These are phyloP conservation scores for Caenorhabditis doughertyi DNA, from an alignment of 2,888 invertebrate genomes.

Conservation along the genomic window DNA sequence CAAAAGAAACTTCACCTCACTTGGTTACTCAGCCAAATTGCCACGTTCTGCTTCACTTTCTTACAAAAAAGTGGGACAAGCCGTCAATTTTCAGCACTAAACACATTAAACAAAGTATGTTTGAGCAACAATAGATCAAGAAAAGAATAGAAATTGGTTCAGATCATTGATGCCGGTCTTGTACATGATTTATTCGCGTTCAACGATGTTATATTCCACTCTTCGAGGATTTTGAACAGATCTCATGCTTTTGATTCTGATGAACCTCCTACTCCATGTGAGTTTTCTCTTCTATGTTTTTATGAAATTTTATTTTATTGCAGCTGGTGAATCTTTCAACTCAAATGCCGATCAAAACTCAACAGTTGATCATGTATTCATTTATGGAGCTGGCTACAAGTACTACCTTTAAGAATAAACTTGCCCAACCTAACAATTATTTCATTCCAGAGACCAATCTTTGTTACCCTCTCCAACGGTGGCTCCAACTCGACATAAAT, in stretches of 20 bases:
- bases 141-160: constrained; percentile 51
- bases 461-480: constrained; percentile 71
- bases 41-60: constrained; percentile 85
- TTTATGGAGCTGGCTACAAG: constrained; percentile 74
- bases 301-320: constrained; percentile 1
- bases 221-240: constrained; percentile 80
- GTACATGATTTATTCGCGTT: constrained; percentile 83
- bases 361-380: constrained; percentile 77
- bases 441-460: constrained; percentile 63
- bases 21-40: constrained; percentile 85
- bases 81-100: constrained; percentile 86
- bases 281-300: neutral
- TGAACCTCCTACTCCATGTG: constrained; percentile 71
- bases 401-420: neutral
- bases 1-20: constrained; percentile 82
- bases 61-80: constrained; percentile 85
- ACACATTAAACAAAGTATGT: constrained; percentile 85
- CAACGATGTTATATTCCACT: constrained; percentile 79
- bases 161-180: constrained; percentile 85
- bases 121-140: neutral
- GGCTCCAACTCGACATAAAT: constrained; percentile 71
- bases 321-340: constrained; percentile 70
- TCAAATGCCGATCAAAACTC: constrained; percentile 76
- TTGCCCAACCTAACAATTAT: neutral
- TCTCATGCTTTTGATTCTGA: constrained; percentile 78